Percentiles rank a stretch among this genome's conserved stretches.
phyloP scores from a whole-genome alignment of 2,888 invertebrate species.

The Himalopsyche tibetana region DNA sequence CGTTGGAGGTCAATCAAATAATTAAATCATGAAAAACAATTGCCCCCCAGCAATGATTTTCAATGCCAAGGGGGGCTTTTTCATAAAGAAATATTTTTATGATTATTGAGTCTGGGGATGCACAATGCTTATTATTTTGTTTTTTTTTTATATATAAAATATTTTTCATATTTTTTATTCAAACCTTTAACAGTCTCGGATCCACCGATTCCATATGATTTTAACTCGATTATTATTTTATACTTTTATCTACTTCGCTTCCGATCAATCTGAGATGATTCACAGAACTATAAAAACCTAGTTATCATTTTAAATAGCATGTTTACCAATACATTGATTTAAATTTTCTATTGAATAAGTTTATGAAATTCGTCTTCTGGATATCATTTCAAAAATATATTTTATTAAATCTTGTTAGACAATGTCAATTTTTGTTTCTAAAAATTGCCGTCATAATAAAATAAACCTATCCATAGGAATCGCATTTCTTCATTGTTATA shows the following conservation, averaged over 20 bases:
- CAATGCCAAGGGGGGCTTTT: slow-evolving; percentile 58
- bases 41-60: neutral
- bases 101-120: slow-evolving; percentile 61
- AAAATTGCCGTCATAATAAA: too few relatives aligned
- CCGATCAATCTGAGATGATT: neutral
- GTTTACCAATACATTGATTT: neutral
- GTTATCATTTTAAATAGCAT: neutral
- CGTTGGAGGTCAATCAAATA: slow-evolving; percentile 65
- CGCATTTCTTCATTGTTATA: too few relatives aligned
- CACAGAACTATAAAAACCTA: neutral
- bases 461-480: too few relatives aligned
- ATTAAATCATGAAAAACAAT: slow-evolving; percentile 71
- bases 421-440: too few relatives aligned
- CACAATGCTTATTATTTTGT: slow-evolving; percentile 63
- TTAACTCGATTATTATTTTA: slow-evolving; percentile 22
- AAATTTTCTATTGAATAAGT: too few relatives aligned
- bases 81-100: neutral
- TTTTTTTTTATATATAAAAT: slow-evolving; percentile 21
- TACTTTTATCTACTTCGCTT: neutral
- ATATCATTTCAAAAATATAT: too few relatives aligned
- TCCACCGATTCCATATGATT: slow-evolving; percentile 32
- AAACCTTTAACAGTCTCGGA: slow-evolving; percentile 3
- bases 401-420: too few relatives aligned
- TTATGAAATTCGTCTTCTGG: too few relatives aligned
- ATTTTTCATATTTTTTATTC: slow-evolving; percentile 24